These are phyloP conservation scores for Aethina tumida DNA, from an alignment of 1,140 invertebrate genomes.

Conservation along the genomic window DNA sequence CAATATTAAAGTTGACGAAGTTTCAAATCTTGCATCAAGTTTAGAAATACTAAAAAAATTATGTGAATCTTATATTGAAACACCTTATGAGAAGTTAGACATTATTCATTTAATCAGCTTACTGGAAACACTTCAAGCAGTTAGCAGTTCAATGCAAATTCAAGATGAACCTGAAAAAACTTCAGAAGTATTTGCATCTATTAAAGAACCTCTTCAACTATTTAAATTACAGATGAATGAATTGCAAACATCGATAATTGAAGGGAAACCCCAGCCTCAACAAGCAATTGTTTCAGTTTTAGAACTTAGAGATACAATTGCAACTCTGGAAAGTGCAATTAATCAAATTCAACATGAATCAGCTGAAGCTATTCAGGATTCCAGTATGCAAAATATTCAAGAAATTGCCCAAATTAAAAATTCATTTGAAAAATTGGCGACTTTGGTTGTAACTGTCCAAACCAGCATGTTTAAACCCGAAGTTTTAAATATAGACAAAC, in stretches of 20 bases:
- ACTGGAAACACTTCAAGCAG: too few relatives aligned
- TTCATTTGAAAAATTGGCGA: slow-evolving; percentile 12
- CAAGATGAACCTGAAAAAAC: too few relatives aligned
- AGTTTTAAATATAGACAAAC: slow-evolving; percentile 5
- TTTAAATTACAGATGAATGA: slow-evolving; percentile 10
- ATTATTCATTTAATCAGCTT: too few relatives aligned
- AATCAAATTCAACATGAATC: slow-evolving; percentile 1
- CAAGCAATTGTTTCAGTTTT: slow-evolving; percentile 16
- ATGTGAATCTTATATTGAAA: too few relatives aligned
- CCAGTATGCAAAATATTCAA: neutral
- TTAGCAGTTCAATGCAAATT: too few relatives aligned
- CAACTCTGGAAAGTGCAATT: slow-evolving; percentile 1
- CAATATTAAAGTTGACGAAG: too few relatives aligned
- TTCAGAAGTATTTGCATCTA: too few relatives aligned
- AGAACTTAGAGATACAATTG: slow-evolving; percentile 8
- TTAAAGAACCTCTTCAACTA: neutral
- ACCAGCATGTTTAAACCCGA: slow-evolving; percentile 5
- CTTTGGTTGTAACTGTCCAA: slow-evolving; percentile 8
- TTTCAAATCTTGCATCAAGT: too few relatives aligned
- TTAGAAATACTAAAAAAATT: too few relatives aligned
- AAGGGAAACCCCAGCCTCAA: too few relatives aligned
- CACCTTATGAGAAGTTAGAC: too few relatives aligned
- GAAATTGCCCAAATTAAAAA: slow-evolving; percentile 9
- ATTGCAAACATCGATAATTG: slow-evolving; percentile 8
- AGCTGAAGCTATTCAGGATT: neutral